Base-by-base conservation (phyloP, 2,113 vertebrate species). In the Mungos mungo region DNA sequence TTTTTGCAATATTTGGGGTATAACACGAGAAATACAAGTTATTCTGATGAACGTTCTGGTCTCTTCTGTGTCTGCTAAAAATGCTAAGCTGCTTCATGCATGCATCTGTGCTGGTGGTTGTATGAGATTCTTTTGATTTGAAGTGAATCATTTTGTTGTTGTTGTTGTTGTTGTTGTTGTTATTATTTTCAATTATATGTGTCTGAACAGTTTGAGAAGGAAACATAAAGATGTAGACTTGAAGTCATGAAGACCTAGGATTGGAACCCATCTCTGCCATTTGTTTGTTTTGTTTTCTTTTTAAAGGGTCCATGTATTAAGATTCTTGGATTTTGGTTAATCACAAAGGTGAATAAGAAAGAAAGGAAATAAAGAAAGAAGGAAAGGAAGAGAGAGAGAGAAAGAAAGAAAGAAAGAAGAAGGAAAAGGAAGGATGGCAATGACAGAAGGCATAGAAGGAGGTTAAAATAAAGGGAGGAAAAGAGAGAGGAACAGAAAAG, bases 401-500 rank as follows among this genome's bases (percentile, higher is more conserved):
- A 5, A 12, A 12, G 5, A 52, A 25, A 2, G 71, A 12, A 33
- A 82, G 52, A 27, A 60, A 60, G 38, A 15, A 50, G 3, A 21
- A 19, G 45, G 31, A 27, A 6, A 68, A 38, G 19, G 29, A 76
- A 74, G 19, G 10, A 41, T 19, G 16, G 27, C 4, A 79, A 12
- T 2, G 8, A 25, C 29, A 77, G 69, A 88, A 77, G 35, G 5
- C 33, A 57, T 7, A 10, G 3, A 57, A 25, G 3, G 16, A 86
- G 7, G 2, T 7, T 18, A n/a, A 21, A 31, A 77, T 72, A 65
- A 33, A 29, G 33, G n/a, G 31, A 18, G 3, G 12, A 5, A 38
- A 15, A 0, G 27, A 93, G 90, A 95, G 60, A 88, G 47, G 65
- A 95, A 95, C 7, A 96, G 96, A 96, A 95, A 68, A 97, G n/a